Conservation (phyloP, 2,113 vertebrate species). For the Pseudolaguvia tuberculata region DNA sequence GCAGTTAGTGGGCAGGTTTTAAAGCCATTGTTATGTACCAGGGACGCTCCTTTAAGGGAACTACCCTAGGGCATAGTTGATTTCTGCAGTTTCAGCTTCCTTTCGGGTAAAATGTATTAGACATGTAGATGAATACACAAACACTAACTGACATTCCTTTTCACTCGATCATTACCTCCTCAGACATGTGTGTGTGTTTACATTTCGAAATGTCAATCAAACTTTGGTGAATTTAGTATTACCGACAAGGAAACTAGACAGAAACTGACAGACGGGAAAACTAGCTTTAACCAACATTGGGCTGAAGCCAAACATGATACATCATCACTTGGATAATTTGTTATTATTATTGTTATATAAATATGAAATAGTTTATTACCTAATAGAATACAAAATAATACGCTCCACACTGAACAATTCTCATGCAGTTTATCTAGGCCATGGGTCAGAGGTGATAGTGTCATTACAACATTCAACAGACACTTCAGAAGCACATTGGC, state of each 20-base stretch:
- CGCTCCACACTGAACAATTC: background rate
- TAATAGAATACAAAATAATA: background rate
- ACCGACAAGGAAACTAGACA: conserved; percentile 48
- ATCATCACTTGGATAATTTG: background rate
- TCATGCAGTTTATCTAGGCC: background rate
- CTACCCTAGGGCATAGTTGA: conserved; percentile 49
- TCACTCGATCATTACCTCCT: conserved; percentile 58
- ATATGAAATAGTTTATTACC: background rate
- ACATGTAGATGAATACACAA: conserved; percentile 47
- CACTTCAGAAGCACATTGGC: background rate
- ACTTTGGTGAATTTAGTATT: conserved; percentile 38
- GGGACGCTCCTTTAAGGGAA: conserved; percentile 36
- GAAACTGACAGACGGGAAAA: conserved; percentile 53
- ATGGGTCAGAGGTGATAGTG: background rate
- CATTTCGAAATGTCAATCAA: conserved; percentile 55
- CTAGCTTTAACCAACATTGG: conserved; percentile 25
- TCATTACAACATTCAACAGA: conserved; percentile 13
- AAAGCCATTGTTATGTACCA: conserved; percentile 57
- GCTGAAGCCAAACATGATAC: conserved; percentile 16
- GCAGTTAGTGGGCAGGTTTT: conserved; percentile 54
- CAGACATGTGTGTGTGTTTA: conserved; percentile 49
- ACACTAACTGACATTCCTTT: conserved; percentile 13
- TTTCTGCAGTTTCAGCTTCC: conserved; percentile 51
- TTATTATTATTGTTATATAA: background rate
- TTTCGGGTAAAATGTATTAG: conserved; percentile 49